Percentiles rank a stretch among this genome's conserved stretches.
Conservation (phyloP, 1,140 invertebrate genomes). For the Ostrea edulis region DNA sequence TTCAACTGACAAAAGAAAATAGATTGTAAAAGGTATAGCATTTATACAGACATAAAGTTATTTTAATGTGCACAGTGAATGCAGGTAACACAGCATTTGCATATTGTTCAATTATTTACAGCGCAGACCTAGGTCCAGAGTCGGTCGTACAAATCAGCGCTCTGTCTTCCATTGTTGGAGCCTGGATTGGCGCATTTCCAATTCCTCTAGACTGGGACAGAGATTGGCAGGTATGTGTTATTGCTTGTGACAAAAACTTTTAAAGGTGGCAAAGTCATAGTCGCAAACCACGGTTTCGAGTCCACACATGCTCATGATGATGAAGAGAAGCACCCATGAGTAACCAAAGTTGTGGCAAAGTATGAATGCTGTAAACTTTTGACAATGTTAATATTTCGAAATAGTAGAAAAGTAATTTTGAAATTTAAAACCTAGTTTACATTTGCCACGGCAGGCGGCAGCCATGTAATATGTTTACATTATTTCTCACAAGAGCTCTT, state of each 20-base stretch:
- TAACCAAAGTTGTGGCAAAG: too few relatives aligned
- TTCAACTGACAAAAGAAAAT: too few relatives aligned
- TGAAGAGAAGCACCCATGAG: too few relatives aligned
- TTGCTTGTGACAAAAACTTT: not conserved
- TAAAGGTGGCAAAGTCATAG: not conserved
- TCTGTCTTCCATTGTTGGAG: constrained; percentile 85
- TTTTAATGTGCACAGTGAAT: too few relatives aligned
- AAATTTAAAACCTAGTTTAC: too few relatives aligned
- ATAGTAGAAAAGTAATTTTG: not conserved
- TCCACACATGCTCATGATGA: too few relatives aligned
- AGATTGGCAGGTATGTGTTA: constrained; percentile 86
- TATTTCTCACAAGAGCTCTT: not conserved
- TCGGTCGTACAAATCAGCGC: constrained; percentile 65
- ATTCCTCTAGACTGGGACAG: constrained; percentile 96
- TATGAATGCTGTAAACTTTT: not conserved
- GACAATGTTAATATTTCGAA: not conserved
- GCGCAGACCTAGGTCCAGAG: constrained; percentile 69
- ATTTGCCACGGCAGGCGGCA: not conserved
- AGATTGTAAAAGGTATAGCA: too few relatives aligned
- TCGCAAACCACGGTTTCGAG: too few relatives aligned
- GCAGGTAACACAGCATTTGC: too few relatives aligned
- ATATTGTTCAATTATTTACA: constrained; percentile 48
- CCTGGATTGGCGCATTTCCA: constrained; percentile 91
- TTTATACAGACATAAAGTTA: too few relatives aligned
- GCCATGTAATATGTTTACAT: not conserved